Percentiles rank a stretch among this genome's conserved stretches.
Evolutionary conservation across 2,797 vertebrate genomes (phyloP).

Genomic region (Pyrrhura leucotis): DNA sequence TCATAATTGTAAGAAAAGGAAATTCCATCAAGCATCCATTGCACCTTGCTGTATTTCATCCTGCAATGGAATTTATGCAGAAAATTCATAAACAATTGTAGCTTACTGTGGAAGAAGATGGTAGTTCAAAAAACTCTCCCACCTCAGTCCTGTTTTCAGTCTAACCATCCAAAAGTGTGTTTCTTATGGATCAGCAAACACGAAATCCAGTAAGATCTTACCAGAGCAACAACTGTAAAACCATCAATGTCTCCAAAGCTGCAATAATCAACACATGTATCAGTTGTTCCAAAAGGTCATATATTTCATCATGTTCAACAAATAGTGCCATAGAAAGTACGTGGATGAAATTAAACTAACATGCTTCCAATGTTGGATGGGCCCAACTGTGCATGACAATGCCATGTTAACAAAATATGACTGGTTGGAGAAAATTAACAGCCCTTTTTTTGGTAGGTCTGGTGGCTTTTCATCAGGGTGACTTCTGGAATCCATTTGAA

Average conservation of each 20-base stretch:
- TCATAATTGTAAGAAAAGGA: background rate
- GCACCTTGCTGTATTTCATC: background rate
- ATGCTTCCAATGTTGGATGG: background rate
- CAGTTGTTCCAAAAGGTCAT: background rate
- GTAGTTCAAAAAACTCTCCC: background rate
- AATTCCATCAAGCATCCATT: background rate
- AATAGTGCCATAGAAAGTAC: background rate
- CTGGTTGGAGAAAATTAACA: background rate
- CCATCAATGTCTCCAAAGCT: background rate
- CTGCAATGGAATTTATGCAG: background rate
- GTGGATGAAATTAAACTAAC: background rate
- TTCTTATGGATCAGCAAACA: background rate
- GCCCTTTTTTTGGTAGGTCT: background rate
- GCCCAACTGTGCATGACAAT: rapidly evolving
- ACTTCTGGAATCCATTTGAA: background rate
- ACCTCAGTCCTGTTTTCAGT: background rate
- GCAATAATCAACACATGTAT: background rate
- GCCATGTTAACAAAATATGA: background rate
- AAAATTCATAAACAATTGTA: background rate
- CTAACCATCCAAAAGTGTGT: background rate
- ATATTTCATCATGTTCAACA: background rate
- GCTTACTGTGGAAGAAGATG: background rate
- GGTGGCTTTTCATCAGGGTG: background rate
- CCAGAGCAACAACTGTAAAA: background rate
- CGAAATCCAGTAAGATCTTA: background rate